Conservation (phyloP, 2,888 invertebrate species). For the Teleogryllus oceanicus region DNA sequence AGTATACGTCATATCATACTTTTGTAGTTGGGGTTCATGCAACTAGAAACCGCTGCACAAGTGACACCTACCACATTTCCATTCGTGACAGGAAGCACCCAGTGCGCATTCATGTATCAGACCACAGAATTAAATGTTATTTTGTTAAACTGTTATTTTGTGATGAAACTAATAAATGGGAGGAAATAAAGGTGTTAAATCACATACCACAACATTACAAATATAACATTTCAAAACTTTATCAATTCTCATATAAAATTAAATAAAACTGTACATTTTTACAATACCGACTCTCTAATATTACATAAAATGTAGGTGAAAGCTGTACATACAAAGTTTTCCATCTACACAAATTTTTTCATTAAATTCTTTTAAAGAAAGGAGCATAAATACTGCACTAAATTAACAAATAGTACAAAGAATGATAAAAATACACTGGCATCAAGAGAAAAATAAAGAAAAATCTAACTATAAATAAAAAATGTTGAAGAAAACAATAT, state of each 20-base stretch:
- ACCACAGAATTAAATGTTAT: too few species aligned
- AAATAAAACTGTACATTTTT: slow-evolving; percentile 7
- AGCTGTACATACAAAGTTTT: not conserved
- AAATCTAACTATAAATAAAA: not conserved
- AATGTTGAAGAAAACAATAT: not conserved
- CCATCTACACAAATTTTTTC: not conserved
- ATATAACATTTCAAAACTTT: not conserved
- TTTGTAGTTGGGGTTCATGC: too few species aligned
- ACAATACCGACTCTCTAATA: not conserved
- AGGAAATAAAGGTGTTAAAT: too few species aligned
- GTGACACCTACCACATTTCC: too few species aligned
- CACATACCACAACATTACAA: too few species aligned
- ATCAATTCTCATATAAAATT: not conserved
- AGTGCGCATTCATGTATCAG: too few species aligned
- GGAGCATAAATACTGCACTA: not conserved
- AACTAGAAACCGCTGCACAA: too few species aligned
- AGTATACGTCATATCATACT: too few species aligned
- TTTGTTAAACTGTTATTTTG: too few species aligned
- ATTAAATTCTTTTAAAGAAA: not conserved
- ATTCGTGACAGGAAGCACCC: too few species aligned
- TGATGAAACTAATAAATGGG: too few species aligned
- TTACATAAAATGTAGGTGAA: not conserved
- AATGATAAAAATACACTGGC: not conserved
- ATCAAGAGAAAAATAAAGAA: not conserved
- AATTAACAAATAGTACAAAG: not conserved